Evolutionary conservation across 2,888 invertebrate genomes (phyloP).

Genomic region (Hypomecis punctinalis): DNA sequence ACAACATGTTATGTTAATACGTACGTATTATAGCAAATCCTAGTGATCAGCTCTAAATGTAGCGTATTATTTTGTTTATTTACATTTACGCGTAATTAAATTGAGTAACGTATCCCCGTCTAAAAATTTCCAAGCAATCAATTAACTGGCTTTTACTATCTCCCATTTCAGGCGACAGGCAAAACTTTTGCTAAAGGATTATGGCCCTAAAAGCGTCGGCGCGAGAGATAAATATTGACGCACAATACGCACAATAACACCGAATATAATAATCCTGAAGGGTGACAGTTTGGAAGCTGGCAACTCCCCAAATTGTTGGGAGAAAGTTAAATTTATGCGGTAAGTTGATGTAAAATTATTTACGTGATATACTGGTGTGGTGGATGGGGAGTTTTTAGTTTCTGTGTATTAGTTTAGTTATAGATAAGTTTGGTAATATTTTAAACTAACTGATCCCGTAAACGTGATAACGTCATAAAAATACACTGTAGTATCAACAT

Average conservation of each 20-base stretch:
- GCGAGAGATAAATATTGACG: constrained; percentile 54
- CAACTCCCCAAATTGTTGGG: constrained; percentile 66
- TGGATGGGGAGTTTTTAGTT: constrained; percentile 34
- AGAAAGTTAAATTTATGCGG: constrained; percentile 72
- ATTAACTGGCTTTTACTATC: constrained; percentile 55
- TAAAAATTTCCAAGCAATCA: constrained; percentile 54
- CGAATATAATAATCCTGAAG: constrained; percentile 56
- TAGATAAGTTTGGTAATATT: constrained; percentile 1
- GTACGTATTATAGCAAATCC: too few species aligned
- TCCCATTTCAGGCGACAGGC: constrained; percentile 43
- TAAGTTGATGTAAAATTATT: constrained; percentile 65
- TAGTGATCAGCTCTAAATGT: not conserved
- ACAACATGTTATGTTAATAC: too few species aligned
- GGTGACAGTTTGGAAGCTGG: constrained; percentile 67
- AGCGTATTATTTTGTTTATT: too few species aligned
- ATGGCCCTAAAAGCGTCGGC: constrained; percentile 42
- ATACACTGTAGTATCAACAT: too few species aligned
- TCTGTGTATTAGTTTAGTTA: constrained; percentile 6
- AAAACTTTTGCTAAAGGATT: constrained; percentile 47
- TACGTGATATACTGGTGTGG: constrained; percentile 51
- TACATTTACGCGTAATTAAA: not conserved
- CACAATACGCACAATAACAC: constrained; percentile 45
- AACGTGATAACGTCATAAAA: too few species aligned
- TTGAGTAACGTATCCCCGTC: not conserved
- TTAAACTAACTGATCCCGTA: too few species aligned